Percentiles rank a stretch among this genome's conserved stretches.
Evolutionary conservation across 2,888 invertebrate species (phyloP).

Genomic region (Omphaloscelis lunosa): DNA sequence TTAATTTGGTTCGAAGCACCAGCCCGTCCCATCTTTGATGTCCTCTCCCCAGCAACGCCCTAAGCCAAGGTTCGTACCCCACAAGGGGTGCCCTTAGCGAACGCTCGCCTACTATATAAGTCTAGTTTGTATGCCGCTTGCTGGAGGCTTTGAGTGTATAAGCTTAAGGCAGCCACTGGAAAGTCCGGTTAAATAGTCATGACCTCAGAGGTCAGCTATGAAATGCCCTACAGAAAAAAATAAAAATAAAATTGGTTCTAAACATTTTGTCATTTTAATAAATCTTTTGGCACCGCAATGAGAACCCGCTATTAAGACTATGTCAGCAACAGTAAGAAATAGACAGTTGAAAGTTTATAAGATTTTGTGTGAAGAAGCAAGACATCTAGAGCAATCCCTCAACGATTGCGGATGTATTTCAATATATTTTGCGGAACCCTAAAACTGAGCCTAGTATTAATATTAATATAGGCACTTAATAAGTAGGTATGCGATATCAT

Average conservation of each 20-base stretch:
- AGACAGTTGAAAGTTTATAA: neutral
- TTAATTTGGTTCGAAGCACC: neutral
- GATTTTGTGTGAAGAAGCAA: neutral
- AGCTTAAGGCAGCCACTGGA: too few relatives aligned
- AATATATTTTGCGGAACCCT: conserved; percentile 12
- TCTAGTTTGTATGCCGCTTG: too few relatives aligned
- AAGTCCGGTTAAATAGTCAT: too few relatives aligned
- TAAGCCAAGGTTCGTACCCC: too few relatives aligned
- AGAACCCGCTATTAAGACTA: neutral
- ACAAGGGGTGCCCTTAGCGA: too few relatives aligned
- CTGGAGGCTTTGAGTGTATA: too few relatives aligned
- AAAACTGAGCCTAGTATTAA: conserved; percentile 21
- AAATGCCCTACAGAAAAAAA: too few relatives aligned
- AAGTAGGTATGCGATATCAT: conserved; percentile 44
- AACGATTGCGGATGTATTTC: neutral
- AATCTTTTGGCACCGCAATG: neutral
- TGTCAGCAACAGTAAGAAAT: neutral
- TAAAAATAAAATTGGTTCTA: too few relatives aligned
- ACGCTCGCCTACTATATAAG: too few relatives aligned
- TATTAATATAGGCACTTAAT: conserved; percentile 27
- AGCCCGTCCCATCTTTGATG: too few relatives aligned
- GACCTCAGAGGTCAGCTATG: too few relatives aligned
- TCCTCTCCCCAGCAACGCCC: too few relatives aligned
- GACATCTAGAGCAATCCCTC: neutral
- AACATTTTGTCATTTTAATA: neutral